Percentiles rank a stretch among this genome's conserved stretches.
phyloP scores from a whole-genome alignment of 2,797 vertebrate genomes.

The Champsocephalus esox region DNA sequence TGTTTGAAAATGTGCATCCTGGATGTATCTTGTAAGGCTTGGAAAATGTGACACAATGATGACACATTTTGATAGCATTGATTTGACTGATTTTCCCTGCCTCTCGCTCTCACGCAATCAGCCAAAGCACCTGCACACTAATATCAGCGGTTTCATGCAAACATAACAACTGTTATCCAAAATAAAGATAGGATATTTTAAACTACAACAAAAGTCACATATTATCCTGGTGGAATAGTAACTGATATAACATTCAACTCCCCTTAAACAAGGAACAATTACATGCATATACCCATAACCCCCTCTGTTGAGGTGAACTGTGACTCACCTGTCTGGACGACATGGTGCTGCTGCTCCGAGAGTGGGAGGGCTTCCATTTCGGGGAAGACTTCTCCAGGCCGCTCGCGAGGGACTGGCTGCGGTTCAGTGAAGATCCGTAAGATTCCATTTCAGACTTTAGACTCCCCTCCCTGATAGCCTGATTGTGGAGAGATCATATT shows the following conservation, averaged over 20 bases:
- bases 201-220: neutral
- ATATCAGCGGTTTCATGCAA: neutral
- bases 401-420: constrained; percentile 82
- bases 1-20: neutral
- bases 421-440: constrained; percentile 67
- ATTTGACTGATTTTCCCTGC: neutral
- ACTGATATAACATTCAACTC: neutral
- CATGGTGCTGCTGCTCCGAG: constrained; percentile 89
- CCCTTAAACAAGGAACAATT: neutral
- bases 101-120: neutral
- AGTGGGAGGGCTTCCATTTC: constrained; percentile 82
- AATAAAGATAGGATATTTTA: neutral
- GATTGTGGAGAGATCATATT: constrained; percentile 13
- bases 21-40: neutral
- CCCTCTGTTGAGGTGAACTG: constrained; percentile 65
- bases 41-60: neutral
- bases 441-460: constrained; percentile 73
- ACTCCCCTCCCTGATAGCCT: constrained; percentile 12
- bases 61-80: neutral
- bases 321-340: constrained; percentile 89
- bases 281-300: neutral
- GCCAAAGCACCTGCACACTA: neutral
- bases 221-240: neutral
- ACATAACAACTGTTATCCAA: neutral
- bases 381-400: constrained; percentile 86